A percentile compares a stretch with the other conserved stretches of the same genome.
Evolutionary conservation across 2,113 vertebrate species (phyloP).

Genomic region (Poecile atricapillus): DNA sequence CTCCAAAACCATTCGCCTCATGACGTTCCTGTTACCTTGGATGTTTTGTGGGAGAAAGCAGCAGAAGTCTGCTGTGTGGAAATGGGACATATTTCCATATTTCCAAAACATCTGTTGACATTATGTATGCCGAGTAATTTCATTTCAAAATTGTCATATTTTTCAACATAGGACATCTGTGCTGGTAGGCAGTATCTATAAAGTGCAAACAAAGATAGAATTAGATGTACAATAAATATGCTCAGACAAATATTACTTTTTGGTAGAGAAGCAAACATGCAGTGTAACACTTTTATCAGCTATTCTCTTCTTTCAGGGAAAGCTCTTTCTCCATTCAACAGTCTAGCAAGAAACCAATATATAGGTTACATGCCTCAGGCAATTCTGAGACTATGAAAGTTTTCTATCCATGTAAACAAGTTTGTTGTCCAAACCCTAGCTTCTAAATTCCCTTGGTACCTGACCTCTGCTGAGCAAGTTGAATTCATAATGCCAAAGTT

Average conservation of each 20-base stretch:
- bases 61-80: background rate
- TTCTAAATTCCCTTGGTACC: background rate
- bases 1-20: background rate
- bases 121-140: background rate
- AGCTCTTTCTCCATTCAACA: background rate
- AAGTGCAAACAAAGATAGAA: constrained; percentile 48
- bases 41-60: background rate
- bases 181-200: constrained; percentile 13
- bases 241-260: constrained; percentile 1
- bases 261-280: background rate
- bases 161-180: constrained; percentile 63
- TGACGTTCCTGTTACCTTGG: background rate
- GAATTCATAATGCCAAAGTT: background rate
- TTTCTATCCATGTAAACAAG: background rate
- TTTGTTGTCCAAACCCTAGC: background rate
- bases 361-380: background rate
- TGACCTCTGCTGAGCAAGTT: background rate
- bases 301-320: background rate
- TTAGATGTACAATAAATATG: constrained; percentile 37
- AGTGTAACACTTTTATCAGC: background rate
- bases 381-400: background rate
- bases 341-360: background rate
- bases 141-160: constrained; percentile 54
- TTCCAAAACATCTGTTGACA: constrained; percentile 55
- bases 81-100: constrained; percentile 36